A percentile compares a stretch with the other conserved stretches of the same genome.
Conservation (phyloP, 1,140 invertebrate species). For the Macrotrachela quadricornifera region DNA sequence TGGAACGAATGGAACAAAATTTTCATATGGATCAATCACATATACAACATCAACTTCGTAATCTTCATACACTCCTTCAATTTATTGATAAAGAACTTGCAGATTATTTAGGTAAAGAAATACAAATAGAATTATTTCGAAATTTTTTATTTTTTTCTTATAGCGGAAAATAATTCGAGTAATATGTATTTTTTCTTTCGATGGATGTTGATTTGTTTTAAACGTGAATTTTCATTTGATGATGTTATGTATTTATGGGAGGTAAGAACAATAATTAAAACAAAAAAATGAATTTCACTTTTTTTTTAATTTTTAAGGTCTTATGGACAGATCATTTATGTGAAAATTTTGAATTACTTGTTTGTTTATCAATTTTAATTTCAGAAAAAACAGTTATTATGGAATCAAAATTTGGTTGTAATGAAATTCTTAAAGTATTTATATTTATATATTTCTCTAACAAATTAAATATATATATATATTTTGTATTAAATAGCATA, state of each 20-base stretch:
- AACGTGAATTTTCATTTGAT: slow-evolving; percentile 39
- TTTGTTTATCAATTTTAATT: slow-evolving; percentile 72
- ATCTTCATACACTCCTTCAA: slow-evolving; percentile 56
- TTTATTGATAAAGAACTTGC: slow-evolving; percentile 61
- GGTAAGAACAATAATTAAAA: not conserved
- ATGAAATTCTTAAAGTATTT: slow-evolving; percentile 53
- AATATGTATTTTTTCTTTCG: slow-evolving; percentile 99
- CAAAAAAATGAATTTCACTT: too few species aligned
- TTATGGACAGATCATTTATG: slow-evolving; percentile 75
- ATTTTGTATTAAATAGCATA: not conserved
- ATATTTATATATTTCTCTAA: not conserved
- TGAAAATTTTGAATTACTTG: slow-evolving; percentile 70
- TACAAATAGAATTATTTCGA: too few species aligned
- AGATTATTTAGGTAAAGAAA: slow-evolving; percentile 42
- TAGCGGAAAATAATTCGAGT: slow-evolving; percentile 50
- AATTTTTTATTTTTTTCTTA: too few species aligned
- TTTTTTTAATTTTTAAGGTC: slow-evolving; percentile 14
- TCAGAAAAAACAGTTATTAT: slow-evolving; percentile 62
- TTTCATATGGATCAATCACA: slow-evolving; percentile 86
- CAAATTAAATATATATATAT: not conserved
- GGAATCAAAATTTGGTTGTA: slow-evolving; percentile 70
- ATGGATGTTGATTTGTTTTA: slow-evolving; percentile 44
- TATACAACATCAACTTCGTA: slow-evolving; percentile 72
- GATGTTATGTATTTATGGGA: slow-evolving; percentile 38
- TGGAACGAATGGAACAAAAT: slow-evolving; percentile 79